Percentiles rank a stretch among this genome's conserved stretches.
These are phyloP conservation scores for Trilocha varians DNA, from an alignment of 2,888 invertebrate genomes.

Conservation along the genomic window DNA sequence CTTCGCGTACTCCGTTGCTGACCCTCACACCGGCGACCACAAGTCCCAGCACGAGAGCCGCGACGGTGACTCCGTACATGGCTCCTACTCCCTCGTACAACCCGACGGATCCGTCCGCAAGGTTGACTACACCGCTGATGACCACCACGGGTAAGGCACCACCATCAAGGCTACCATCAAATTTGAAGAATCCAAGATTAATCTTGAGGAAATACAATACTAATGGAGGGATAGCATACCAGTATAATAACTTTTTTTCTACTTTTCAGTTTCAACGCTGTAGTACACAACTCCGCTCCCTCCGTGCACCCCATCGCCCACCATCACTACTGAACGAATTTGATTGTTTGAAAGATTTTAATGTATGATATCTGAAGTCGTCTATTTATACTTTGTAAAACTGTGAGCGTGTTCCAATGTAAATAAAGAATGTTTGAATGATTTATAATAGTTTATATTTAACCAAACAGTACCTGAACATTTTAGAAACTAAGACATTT, in stretches of 20 bases:
- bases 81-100: constrained; percentile 73
- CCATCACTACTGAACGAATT: constrained; percentile 29
- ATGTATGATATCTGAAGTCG: not conserved
- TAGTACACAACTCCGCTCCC: constrained; percentile 26
- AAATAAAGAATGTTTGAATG: too few relatives aligned
- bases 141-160: constrained; percentile 53
- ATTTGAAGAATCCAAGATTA: not conserved
- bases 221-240: too few relatives aligned
- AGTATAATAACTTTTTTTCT: not conserved
- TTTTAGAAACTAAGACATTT: too few relatives aligned
- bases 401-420: too few relatives aligned
- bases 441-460: too few relatives aligned
- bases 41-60: constrained; percentile 68
- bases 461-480: too few relatives aligned
- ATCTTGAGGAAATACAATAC: too few relatives aligned
- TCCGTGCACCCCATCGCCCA: constrained; percentile 19
- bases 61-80: constrained; percentile 72
- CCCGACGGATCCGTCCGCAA: constrained; percentile 69
- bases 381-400: too few relatives aligned
- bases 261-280: constrained; percentile 35
- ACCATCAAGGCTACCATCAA: not conserved
- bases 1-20: constrained; percentile 68
- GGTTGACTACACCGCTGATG: constrained; percentile 67
- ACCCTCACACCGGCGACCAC: constrained; percentile 73
- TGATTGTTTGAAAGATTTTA: not conserved